Evolutionary conservation across 2,797 vertebrate genomes (phyloP).

Genomic region (Gallinago nigripennis): DNA sequence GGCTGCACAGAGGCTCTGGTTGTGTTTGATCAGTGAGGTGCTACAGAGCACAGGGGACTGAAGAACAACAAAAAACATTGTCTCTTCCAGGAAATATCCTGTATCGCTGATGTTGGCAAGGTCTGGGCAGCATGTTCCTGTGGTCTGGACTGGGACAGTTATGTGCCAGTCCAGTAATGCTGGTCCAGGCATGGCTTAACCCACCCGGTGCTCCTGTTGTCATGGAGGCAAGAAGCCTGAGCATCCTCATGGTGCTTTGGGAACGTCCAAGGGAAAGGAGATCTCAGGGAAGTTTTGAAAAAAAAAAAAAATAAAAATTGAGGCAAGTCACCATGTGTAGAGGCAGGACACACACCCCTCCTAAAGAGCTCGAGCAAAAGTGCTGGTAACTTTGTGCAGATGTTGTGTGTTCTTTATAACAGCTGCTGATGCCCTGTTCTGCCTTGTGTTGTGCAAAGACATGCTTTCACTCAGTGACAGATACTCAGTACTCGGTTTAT

Average conservation of each 20-base stretch:
- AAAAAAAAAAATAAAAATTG: neutral
- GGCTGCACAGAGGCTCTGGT: neutral
- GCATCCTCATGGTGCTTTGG: accelerated
- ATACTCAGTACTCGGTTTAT: neutral
- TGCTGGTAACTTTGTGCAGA: neutral
- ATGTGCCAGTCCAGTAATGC: accelerated
- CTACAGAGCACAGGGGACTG: neutral
- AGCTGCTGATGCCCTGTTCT: neutral
- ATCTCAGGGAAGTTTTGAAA: neutral
- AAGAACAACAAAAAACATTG: neutral
- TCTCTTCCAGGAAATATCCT: neutral
- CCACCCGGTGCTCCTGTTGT: accelerated
- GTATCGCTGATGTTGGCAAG: accelerated
- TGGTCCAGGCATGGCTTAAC: neutral
- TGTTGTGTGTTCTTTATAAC: neutral
- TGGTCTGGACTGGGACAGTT: accelerated
- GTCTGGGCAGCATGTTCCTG: neutral
- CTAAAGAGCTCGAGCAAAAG: neutral
- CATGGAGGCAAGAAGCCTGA: neutral
- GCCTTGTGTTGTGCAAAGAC: neutral
- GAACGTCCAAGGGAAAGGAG: neutral
- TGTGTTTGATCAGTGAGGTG: neutral
- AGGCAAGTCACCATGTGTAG: neutral
- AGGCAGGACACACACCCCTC: neutral
- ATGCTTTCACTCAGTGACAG: slow-evolving; percentile 1